Evolutionary conservation across 1,140 invertebrate species (phyloP).

Genomic region (Drosophila virilis): DNA sequence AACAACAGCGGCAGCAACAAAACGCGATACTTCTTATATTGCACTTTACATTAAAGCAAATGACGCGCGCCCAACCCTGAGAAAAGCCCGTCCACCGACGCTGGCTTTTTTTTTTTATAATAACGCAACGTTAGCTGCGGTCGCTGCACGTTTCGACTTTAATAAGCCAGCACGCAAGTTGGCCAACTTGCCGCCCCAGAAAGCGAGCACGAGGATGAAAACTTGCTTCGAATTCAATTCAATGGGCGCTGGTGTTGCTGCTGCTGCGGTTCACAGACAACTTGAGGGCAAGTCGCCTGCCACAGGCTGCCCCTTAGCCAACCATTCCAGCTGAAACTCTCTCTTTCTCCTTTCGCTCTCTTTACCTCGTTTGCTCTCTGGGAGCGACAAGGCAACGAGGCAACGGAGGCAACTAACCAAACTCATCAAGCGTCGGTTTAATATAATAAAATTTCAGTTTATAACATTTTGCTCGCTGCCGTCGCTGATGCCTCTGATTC

Average conservation of each 20-base stretch:
- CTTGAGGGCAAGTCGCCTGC: slow-evolving; percentile 40
- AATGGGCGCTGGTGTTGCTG: slow-evolving; percentile 43
- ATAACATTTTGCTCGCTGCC: slow-evolving; percentile 62
- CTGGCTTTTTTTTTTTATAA: slow-evolving; percentile 56
- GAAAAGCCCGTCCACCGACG: slow-evolving; percentile 3
- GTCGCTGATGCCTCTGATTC: slow-evolving; percentile 28
- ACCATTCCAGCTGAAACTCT: slow-evolving; percentile 12
- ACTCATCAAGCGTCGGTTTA: slow-evolving; percentile 78
- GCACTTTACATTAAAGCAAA: slow-evolving; percentile 77
- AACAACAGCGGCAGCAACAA: slow-evolving; percentile 38
- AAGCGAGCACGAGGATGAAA: slow-evolving; percentile 26
- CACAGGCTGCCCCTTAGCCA: slow-evolving; percentile 28
- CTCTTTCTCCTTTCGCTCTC: neutral
- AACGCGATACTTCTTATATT: slow-evolving; percentile 79
- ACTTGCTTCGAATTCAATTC: slow-evolving; percentile 67
- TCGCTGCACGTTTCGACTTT: slow-evolving; percentile 69
- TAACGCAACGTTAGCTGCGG: slow-evolving; percentile 79
- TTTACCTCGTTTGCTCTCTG: slow-evolving; percentile 11
- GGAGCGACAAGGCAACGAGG: slow-evolving; percentile 48
- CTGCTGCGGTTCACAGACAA: slow-evolving; percentile 48
- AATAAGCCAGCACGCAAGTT: slow-evolving; percentile 81
- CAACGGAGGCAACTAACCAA: slow-evolving; percentile 65
- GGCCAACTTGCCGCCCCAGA: slow-evolving; percentile 54
- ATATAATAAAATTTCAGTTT: slow-evolving; percentile 79
- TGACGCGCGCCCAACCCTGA: slow-evolving; percentile 30